Evolutionary conservation across 64 coral and sea anemone species (phyloP).

Genomic region (Montipora sp.): DNA sequence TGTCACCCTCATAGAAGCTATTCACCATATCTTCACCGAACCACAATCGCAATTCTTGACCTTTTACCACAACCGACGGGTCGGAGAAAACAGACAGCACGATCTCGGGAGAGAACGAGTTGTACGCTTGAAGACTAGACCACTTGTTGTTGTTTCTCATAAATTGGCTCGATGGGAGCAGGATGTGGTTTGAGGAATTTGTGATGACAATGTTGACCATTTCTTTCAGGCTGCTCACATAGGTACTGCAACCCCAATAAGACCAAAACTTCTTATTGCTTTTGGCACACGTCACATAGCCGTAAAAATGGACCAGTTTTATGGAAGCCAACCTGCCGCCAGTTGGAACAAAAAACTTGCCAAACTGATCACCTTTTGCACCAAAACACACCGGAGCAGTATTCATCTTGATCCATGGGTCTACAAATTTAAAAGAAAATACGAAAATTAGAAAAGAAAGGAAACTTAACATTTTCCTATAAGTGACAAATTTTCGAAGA

Average conservation of each 20-base stretch:
- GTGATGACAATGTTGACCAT: background rate
- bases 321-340: background rate
- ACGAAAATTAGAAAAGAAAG: too few species aligned
- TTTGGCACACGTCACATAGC: background rate
- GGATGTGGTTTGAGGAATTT: background rate
- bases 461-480: too few species aligned
- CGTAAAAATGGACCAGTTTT: slow-evolving; percentile 15
- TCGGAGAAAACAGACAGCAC: background rate
- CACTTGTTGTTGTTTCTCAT: background rate
- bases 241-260: background rate
- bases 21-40: background rate
- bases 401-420: background rate
- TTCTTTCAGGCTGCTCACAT: background rate
- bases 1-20: background rate
- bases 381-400: background rate
- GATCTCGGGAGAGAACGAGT: background rate
- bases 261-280: background rate
- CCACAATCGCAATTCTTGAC: background rate
- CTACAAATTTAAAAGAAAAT: too few species aligned
- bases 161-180: background rate
- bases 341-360: background rate
- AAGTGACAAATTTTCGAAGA: too few species aligned
- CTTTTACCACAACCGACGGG: background rate
- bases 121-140: background rate
- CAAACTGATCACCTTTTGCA: background rate